These are phyloP conservation scores for Theonella swinhoei DNA, from an alignment of 37 sponge, comb jelly and placozoan genomes.

Conservation along the genomic window DNA sequence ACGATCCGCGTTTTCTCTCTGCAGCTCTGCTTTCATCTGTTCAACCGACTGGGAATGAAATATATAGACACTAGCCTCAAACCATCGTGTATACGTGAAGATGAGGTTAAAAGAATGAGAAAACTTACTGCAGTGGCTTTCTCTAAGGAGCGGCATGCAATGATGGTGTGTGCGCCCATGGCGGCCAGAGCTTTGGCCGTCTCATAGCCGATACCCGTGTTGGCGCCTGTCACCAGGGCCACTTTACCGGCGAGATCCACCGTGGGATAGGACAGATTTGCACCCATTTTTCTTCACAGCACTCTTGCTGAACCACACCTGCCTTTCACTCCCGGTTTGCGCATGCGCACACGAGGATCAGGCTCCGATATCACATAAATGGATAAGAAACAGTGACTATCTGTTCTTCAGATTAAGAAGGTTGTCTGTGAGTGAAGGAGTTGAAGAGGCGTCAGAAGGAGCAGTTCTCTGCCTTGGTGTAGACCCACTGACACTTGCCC, in stretches of 20 bases:
- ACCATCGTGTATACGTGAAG: not conserved
- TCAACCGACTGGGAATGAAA: constrained; percentile 31
- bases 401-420: constrained; percentile 59
- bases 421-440: constrained; percentile 76
- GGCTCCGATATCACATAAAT: not conserved
- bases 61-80: not conserved
- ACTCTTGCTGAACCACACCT: not conserved
- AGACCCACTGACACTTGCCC: not conserved
- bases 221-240: constrained; percentile 67
- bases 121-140: constrained; percentile 44
- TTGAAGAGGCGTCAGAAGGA: not conserved
- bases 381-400: not conserved
- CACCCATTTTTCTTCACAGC: constrained; percentile 29
- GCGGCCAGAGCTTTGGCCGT: constrained; percentile 59
- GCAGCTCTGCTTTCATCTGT: constrained; percentile 40
- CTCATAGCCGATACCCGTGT: constrained; percentile 69
- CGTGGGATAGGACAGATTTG: constrained; percentile 30
- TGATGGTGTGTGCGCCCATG: constrained; percentile 67
- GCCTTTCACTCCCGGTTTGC: not conserved
- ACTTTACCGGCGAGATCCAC: constrained; percentile 50
- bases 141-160: constrained; percentile 53
- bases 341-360: not conserved
- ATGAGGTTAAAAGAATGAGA: too few species aligned
- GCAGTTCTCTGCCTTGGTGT: constrained; percentile 12
- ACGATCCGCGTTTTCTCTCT: constrained; percentile 21